Base-by-base conservation (phyloP, 2,888 invertebrate species). In the Byasa hedistus region DNA sequence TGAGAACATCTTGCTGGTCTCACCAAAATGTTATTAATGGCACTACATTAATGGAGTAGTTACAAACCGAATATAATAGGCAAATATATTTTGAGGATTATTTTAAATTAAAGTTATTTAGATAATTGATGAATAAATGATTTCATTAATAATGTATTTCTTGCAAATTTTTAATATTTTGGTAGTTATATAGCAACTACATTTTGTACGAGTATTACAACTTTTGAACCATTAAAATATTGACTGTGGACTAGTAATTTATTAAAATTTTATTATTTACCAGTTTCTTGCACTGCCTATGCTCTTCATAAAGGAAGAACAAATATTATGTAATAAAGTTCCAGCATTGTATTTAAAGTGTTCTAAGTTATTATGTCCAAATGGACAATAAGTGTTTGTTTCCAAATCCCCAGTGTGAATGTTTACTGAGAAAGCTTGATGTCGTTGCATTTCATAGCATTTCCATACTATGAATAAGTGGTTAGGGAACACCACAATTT, bases 381-480 rank as follows among this genome's bases (percentile, higher is more conserved):
- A 89, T 0, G 88, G 89, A 65, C 89, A 90, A 17, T 73, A 71
- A 3, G 80, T 74, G 61, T 80, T 83, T 3, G 76, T 74, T 2
- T 75, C 73, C 48, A 87, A 59, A 2, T 75, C 75, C 2, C 89
- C 89, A 3, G 71, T 82, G 19, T 65, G 66, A 1, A 87, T 73
- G 56, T 84, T 77, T n/a, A 89, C 73, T 10, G 79, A 79, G 67
- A 78, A 83, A 5, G 70, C 39, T n/a, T 69, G 58, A 15, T 62
- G 24, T n/a, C 61, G 58, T 2, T 59, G 51, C 8, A 73, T 68
- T 44, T 69, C 64, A 17, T 69, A 72, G 58, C 81, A 78, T 48
- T 76, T 75, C 84, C 85, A 86, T 68, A 87, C 81, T 21, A 90
- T 57, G 67, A 85, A 87, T 65, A 88, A 68, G 71, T 90, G 89